Conservation (phyloP, 1,140 invertebrate genomes). For the Eueides isabella region DNA sequence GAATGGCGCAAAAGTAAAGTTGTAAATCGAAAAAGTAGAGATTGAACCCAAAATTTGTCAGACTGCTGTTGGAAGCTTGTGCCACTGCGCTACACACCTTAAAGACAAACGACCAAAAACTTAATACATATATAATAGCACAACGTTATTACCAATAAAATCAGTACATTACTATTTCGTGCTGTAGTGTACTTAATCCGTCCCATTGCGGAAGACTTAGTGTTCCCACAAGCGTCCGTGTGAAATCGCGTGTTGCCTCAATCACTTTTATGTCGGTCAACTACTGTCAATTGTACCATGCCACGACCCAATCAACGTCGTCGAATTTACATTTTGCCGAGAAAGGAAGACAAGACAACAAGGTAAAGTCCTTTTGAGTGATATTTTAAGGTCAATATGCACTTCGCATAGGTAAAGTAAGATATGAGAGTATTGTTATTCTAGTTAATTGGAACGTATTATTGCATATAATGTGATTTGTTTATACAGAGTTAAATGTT, state of each 20-base stretch:
- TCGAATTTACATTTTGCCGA: slow-evolving; percentile 37
- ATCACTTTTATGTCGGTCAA: slow-evolving; percentile 58
- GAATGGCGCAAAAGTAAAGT: no score
- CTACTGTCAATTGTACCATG: slow-evolving; percentile 55
- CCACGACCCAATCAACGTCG: slow-evolving; percentile 51
- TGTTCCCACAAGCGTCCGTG: slow-evolving; percentile 49
- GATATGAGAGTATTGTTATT: slow-evolving; percentile 2
- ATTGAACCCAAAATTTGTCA: no score
- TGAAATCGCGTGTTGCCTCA: slow-evolving; percentile 52
- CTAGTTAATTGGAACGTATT: background rate
- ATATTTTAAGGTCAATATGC: slow-evolving; percentile 28
- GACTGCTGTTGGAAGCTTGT: no score
- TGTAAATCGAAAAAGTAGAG: no score
- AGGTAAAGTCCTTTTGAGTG: slow-evolving; percentile 31
- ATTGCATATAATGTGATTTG: background rate
- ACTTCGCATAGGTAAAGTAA: slow-evolving; percentile 21
- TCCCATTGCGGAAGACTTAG: slow-evolving; percentile 42
- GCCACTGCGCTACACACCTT: no score
- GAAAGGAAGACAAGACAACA: slow-evolving; percentile 34
- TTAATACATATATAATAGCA: slow-evolving; percentile 21
- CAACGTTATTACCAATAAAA: slow-evolving; percentile 22
- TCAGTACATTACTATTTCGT: slow-evolving; percentile 33
- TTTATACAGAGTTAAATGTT: no score
- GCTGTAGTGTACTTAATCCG: slow-evolving; percentile 33
- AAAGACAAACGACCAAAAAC: no score